phyloP scores from a whole-genome alignment of 2,888 invertebrate species.

The Limnephilus marmoratus region DNA sequence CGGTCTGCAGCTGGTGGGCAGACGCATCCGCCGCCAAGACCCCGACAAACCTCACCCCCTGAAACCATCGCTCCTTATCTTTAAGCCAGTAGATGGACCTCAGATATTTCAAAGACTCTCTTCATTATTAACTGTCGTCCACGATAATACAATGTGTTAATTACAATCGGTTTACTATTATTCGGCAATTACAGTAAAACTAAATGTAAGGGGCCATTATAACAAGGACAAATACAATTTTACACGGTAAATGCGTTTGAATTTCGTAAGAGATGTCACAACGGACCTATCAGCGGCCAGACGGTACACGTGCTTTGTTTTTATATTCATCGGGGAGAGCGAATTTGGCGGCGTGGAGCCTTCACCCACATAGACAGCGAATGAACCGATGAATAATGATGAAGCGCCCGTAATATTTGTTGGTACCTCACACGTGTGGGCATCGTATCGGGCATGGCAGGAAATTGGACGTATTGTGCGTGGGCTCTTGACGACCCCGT shows the following conservation, averaged over 20 bases:
- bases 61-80: no score
- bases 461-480: constrained; percentile 11
- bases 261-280: neutral
- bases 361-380: constrained; percentile 6
- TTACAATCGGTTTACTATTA: no score
- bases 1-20: no score
- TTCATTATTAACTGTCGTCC: no score
- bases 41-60: no score
- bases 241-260: neutral
- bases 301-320: neutral
- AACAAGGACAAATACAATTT: neutral
- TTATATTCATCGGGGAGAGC: neutral
- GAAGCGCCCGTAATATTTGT: neutral
- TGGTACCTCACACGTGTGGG: neutral
- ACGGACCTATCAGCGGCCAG: neutral
- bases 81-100: no score
- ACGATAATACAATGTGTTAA: no score
- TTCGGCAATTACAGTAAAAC: no score
- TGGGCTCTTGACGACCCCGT: neutral
- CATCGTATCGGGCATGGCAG: neutral
- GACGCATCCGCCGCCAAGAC: no score
- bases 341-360: neutral
- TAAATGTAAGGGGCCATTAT: no score
- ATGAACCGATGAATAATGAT: constrained; percentile 10
- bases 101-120: no score